Conservation (phyloP, 2,113 vertebrate genomes). For the Vanacampus margaritifer region DNA sequence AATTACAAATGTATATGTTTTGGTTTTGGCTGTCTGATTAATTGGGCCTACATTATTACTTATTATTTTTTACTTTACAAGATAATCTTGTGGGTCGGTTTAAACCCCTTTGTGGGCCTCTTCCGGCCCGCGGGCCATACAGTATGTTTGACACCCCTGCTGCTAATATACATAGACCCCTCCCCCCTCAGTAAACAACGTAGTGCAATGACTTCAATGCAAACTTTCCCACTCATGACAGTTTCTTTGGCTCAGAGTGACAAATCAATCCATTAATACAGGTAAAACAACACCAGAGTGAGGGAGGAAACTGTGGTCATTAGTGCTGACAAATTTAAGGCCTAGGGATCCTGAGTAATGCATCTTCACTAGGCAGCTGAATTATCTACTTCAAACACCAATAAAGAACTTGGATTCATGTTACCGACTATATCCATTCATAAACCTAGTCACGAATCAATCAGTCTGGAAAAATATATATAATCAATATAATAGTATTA, state of each 20-base stretch:
- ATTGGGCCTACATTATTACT: too few species aligned
- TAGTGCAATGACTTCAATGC: slow-evolving; percentile 72
- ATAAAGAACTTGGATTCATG: slow-evolving; percentile 9
- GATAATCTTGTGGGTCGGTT: too few species aligned
- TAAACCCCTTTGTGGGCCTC: too few species aligned
- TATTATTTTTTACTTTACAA: too few species aligned
- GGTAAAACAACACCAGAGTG: slow-evolving; percentile 64
- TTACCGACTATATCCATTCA: background rate
- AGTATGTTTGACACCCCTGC: too few species aligned
- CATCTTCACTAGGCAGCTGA: background rate
- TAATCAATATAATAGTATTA: too few species aligned
- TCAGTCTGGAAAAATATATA: background rate
- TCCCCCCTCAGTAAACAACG: slow-evolving; percentile 61
- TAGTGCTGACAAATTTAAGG: slow-evolving; percentile 61
- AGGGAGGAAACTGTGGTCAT: slow-evolving; percentile 58
- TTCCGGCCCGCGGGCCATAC: too few species aligned
- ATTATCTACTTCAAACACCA: background rate
- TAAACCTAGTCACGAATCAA: background rate
- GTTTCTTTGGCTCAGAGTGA: slow-evolving; percentile 55
- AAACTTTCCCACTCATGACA: slow-evolving; percentile 62
- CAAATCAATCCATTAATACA: slow-evolving; percentile 67
- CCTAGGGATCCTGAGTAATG: slow-evolving; percentile 34
- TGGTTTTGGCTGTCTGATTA: too few species aligned
- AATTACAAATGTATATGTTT: too few species aligned
- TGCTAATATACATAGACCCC: too few species aligned